phyloP scores from a whole-genome alignment of 37 sponge, comb jelly and placozoan species.

The Oopsacas minuta region DNA sequence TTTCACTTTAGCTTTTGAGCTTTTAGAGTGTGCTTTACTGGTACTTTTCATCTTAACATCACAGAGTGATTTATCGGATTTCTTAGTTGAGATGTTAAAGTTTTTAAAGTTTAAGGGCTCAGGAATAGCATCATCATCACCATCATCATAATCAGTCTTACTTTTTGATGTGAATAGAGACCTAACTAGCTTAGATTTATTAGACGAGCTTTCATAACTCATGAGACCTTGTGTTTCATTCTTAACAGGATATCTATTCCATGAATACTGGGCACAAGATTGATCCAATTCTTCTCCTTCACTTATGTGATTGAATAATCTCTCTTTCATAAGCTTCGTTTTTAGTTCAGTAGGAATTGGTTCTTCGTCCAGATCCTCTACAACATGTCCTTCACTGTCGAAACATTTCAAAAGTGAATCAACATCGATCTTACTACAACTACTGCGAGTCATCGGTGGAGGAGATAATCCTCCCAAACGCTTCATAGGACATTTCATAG shows the following conservation, averaged over 20 bases:
- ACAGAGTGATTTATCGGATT: background rate
- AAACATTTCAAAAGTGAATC: background rate
- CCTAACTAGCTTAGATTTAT: background rate
- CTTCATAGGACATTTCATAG: background rate
- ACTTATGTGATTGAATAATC: background rate
- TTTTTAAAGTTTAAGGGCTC: background rate
- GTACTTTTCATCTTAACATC: background rate
- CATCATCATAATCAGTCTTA: background rate
- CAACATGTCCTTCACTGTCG: background rate
- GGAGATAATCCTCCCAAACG: background rate
- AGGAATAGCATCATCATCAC: background rate
- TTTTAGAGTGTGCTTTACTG: background rate
- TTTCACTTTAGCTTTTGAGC: background rate
- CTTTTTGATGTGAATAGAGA: background rate
- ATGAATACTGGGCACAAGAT: background rate
- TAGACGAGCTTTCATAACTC: background rate
- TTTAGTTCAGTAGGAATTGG: background rate
- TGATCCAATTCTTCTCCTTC: background rate
- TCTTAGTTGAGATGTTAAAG: background rate
- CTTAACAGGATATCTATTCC: background rate
- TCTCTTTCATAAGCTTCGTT: background rate
- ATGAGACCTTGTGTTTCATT: constrained; percentile 5
- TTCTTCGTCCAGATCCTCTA: background rate
- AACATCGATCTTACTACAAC: background rate
- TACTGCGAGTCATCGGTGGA: background rate